Percentiles rank a stretch among this genome's conserved stretches.
Conservation (phyloP, 2,888 invertebrate genomes). For the Standfussiana lucernea region DNA sequence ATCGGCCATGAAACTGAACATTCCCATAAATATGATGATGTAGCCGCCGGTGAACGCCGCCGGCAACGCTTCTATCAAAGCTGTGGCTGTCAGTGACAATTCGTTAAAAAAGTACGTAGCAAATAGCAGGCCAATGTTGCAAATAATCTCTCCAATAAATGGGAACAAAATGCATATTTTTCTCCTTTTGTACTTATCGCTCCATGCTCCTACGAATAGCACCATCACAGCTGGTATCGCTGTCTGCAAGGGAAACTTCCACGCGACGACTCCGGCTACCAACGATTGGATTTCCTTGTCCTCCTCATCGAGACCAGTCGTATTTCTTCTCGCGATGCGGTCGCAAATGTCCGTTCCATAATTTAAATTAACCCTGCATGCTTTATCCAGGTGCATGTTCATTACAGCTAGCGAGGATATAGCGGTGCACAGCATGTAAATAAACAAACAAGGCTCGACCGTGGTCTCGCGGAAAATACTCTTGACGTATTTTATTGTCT, state of each 20-base stretch:
- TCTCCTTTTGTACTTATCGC: conserved; percentile 90
- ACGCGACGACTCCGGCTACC: conserved; percentile 89
- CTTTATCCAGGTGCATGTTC: conserved; percentile 91
- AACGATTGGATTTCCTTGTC: conserved; percentile 86
- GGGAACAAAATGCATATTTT: conserved; percentile 91
- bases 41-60: conserved; percentile 92
- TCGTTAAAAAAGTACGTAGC: conserved; percentile 91
- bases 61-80: conserved; percentile 90
- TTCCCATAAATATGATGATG: conserved; percentile 91
- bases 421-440: conserved; percentile 92
- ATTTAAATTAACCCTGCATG: conserved; percentile 89
- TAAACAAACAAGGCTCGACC: conserved; percentile 92
- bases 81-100: conserved; percentile 88
- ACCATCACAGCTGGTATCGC: conserved; percentile 90
- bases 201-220: conserved; percentile 92
- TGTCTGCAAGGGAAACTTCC: conserved; percentile 91
- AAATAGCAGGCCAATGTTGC: conserved; percentile 88
- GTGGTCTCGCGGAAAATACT: conserved; percentile 86
- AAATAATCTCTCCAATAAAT: conserved; percentile 89
- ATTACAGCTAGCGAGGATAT: conserved; percentile 91
- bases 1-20: conserved; percentile 92
- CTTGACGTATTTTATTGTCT: conserved; percentile 81
- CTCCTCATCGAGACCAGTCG: conserved; percentile 84
- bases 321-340: conserved; percentile 84
- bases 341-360: conserved; percentile 90